Evolutionary conservation across 64 coral and sea anemone genomes (phyloP).

Genomic region (Montipora foliosa): DNA sequence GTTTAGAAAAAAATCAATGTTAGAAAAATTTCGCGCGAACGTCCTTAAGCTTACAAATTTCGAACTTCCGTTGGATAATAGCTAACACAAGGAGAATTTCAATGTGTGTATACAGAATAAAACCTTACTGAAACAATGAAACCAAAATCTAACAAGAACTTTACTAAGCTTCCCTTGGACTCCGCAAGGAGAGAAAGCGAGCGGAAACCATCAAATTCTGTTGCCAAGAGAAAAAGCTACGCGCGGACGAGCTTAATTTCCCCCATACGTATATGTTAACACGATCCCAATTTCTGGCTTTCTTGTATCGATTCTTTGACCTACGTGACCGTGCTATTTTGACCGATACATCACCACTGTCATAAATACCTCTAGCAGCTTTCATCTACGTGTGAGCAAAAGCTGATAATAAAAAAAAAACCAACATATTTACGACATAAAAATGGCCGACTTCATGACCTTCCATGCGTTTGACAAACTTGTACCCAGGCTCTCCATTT

Average conservation of each 20-base stretch:
- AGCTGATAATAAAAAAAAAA: neutral
- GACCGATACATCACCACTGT: neutral
- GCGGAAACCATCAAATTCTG: neutral
- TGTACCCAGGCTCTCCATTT: too few relatives aligned
- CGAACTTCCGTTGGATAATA: too few relatives aligned
- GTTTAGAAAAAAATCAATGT: too few relatives aligned
- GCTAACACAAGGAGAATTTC: neutral
- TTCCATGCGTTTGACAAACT: too few relatives aligned
- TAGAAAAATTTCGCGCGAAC: too few relatives aligned
- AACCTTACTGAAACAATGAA: neutral
- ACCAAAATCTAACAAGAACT: neutral
- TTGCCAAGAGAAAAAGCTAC: neutral
- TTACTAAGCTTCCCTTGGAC: neutral
- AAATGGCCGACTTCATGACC: too few relatives aligned
- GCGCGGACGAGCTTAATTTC: neutral
- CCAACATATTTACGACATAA: too few relatives aligned
- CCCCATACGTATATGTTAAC: neutral
- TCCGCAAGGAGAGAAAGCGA: neutral
- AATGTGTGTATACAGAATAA: neutral
- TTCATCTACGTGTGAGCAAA: neutral
- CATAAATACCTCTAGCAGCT: neutral
- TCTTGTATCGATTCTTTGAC: neutral
- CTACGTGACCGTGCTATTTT: neutral
- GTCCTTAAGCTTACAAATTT: too few relatives aligned
- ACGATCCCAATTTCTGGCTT: neutral